Evolutionary conservation across 2,113 vertebrate genomes (phyloP), one percentile per base, ranked within the genome.

Genomic region (Rhombomys opimus): DNA sequence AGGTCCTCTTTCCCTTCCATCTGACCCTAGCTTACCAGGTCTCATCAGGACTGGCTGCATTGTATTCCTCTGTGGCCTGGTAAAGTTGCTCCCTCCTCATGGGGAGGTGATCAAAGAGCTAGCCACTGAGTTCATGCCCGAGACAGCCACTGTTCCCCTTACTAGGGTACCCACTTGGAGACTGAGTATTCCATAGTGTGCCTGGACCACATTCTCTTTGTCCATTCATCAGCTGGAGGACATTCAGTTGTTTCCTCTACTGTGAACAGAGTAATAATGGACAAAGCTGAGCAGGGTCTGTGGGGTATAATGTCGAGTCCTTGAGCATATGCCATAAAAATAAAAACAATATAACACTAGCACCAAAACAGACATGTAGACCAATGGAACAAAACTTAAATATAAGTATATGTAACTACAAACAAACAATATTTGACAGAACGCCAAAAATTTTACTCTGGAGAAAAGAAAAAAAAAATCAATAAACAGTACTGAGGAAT

Each of bases 261-360:
- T 27, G 23, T 84, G 25, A 41, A 18, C 41, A 84, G 25, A 25
- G 10, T 41, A 4, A 3, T 25, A 63, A 41, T 41, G 59, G 63
- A 27, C 59, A 30, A 63, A 41, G 14, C 59, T 41, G n/a, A 41
- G 0, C 59, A 84, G 63, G 13, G n/a, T 41, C 13, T 17, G 35
- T 8, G 59, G 22, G 57, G 7, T n/a, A 27, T 1, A 13, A 41
- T 2, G 0, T 30, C 0, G 6, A 82, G 0, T 27, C 59, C 23
- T 30, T 63, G n/a, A 84, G 23, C n/a, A 84, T 10, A 63, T 11
- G 4, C 81, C 23, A 63, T 18, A 30, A 84, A 41, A 30, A 65
- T 41, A 27, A 41, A 46, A 63, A 30, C 23, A 30, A 30, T 46
- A 9, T 46, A 41, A 6, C 41, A 46, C 23, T 41, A 59, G 7